These are phyloP conservation scores for Bucco capensis DNA, from an alignment of 2,113 vertebrate species.

Conservation along the genomic window DNA sequence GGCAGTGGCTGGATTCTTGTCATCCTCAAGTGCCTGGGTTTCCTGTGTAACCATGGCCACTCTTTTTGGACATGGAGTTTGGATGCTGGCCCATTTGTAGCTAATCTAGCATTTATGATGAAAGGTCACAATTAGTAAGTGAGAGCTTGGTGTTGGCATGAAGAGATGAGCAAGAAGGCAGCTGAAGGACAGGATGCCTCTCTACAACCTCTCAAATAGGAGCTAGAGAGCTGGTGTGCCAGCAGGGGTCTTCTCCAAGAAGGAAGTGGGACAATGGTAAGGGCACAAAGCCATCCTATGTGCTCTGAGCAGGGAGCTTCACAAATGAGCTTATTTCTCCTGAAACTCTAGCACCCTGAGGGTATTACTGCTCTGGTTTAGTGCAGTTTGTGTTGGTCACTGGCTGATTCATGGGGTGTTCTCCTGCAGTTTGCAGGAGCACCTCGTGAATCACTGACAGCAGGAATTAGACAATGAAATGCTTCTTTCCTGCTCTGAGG, in stretches of 20 bases:
- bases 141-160: neutral
- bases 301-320: neutral
- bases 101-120: neutral
- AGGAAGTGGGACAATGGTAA: neutral
- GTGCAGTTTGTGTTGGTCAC: conserved; percentile 33
- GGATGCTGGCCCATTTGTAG: neutral
- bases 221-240: neutral
- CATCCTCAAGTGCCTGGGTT: neutral
- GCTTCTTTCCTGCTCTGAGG: conserved; percentile 20
- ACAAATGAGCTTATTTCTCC: conserved; percentile 57
- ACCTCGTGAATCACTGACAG: conserved; percentile 45
- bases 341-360: conserved; percentile 29
- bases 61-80: neutral
- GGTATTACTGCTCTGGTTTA: conserved; percentile 9
- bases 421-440: conserved; percentile 36
- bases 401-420: conserved; percentile 67
- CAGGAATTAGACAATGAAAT: conserved; percentile 42
- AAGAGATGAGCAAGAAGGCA: neutral
- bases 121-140: neutral
- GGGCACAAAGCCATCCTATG: neutral
- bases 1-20: neutral
- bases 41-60: neutral
- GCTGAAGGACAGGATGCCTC: neutral
- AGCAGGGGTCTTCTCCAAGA: neutral
- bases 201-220: neutral